phyloP scores from a whole-genome alignment of 2,797 vertebrate species.

The Kryptolebias ocellatus region DNA sequence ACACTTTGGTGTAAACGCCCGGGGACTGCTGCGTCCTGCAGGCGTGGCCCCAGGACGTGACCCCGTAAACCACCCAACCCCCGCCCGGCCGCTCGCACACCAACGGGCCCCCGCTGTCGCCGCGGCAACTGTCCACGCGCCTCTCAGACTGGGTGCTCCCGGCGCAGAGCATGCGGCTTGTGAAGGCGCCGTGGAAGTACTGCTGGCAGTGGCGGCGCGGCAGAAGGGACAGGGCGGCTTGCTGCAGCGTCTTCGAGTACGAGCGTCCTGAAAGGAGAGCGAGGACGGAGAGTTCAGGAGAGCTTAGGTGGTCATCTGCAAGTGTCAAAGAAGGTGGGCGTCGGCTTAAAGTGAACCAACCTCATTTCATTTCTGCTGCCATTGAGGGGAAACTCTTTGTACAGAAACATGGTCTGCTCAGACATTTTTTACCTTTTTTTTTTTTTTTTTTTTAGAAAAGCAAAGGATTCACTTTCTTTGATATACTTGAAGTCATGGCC shows the following conservation, averaged over 20 bases:
- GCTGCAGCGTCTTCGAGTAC: slow-evolving; percentile 95
- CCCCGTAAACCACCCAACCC: slow-evolving; percentile 94
- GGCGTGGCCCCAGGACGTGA: slow-evolving; percentile 97
- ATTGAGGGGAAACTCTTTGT: too few relatives aligned
- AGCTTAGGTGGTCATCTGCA: not conserved
- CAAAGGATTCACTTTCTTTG: too few relatives aligned
- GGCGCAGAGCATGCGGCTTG: slow-evolving; percentile 95
- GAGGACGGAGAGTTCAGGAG: not conserved
- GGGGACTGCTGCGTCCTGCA: slow-evolving; percentile 92
- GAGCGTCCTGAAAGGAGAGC: slow-evolving; percentile 83
- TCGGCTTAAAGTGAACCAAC: not conserved
- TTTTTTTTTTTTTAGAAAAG: too few relatives aligned
- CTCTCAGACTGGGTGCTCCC: slow-evolving; percentile 84
- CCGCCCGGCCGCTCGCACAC: slow-evolving; percentile 89
- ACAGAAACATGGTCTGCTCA: too few relatives aligned
- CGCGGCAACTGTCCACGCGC: slow-evolving; percentile 94
- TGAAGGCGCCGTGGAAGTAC: slow-evolving; percentile 89
- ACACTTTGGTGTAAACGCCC: slow-evolving; percentile 97
- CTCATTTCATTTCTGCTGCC: too few relatives aligned
- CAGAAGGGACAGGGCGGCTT: slow-evolving; percentile 90
- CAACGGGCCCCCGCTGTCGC: slow-evolving; percentile 95
- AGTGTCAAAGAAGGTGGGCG: not conserved
- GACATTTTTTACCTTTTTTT: too few relatives aligned
- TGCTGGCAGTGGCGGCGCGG: slow-evolving; percentile 89
- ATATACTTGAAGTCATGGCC: too few relatives aligned